Evolutionary conservation across 2,888 invertebrate genomes (phyloP).

Genomic region (Eupithecia pulchellata): DNA sequence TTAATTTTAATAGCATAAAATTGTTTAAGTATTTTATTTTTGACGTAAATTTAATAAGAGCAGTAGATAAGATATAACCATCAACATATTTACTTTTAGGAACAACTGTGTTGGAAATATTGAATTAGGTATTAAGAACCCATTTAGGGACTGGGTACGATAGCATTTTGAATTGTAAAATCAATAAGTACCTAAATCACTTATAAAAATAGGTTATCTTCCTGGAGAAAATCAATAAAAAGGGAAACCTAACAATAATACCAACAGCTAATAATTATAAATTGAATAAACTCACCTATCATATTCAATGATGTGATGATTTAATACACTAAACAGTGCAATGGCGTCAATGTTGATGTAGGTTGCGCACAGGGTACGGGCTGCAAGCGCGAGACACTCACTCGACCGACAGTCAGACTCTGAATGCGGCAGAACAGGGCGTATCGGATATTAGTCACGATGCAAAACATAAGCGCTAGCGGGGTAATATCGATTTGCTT

Average conservation of each 20-base stretch:
- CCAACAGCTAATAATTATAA: neutral
- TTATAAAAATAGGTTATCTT: neutral
- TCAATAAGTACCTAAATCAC: neutral
- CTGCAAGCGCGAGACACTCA: conserved; percentile 59
- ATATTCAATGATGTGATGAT: conserved; percentile 73
- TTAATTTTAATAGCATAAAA: neutral
- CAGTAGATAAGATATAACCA: neutral
- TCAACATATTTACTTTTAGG: neutral
- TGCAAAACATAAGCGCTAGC: conserved; percentile 49
- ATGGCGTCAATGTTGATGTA: conserved; percentile 82
- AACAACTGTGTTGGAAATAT: too few species aligned
- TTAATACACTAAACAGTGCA: conserved; percentile 62
- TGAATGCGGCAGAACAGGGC: conserved; percentile 68
- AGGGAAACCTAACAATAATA: neutral
- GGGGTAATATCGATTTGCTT: conserved; percentile 26
- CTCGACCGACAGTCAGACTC: conserved; percentile 71
- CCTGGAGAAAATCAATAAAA: neutral
- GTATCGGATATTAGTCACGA: conserved; percentile 42
- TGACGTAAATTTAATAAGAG: neutral
- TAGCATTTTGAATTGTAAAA: neutral
- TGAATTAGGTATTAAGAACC: too few species aligned
- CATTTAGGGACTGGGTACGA: too few species aligned
- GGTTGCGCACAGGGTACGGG: conserved; percentile 72
- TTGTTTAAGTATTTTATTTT: neutral
- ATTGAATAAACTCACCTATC: conserved; percentile 72